Percentiles rank a stretch among this genome's conserved stretches.
phyloP scores from a whole-genome alignment of 2,888 invertebrate species.

The Cosmopolites sordidus region DNA sequence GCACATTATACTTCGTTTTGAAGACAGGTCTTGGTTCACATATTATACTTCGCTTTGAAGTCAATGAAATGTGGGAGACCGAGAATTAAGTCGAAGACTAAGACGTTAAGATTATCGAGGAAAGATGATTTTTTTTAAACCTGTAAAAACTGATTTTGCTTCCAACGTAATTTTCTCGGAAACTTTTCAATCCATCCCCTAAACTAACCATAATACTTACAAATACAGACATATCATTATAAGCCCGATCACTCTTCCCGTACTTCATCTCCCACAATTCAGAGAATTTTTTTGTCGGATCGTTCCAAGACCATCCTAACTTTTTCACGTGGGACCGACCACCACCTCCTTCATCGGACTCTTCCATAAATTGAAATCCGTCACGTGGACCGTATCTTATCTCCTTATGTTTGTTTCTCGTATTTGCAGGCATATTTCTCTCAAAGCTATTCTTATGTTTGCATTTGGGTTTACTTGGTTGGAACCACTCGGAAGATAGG shows the following conservation, averaged over 20 bases:
- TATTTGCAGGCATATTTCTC: background rate
- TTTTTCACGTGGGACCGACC: background rate
- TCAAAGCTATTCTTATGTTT: background rate
- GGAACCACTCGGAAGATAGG: background rate
- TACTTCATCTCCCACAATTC: constrained; percentile 1
- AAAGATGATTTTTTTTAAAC: too few relatives aligned
- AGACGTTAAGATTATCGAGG: too few relatives aligned
- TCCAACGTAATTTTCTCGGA: too few relatives aligned
- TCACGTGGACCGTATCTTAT: constrained; percentile 2
- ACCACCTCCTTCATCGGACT: background rate
- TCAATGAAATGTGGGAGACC: too few relatives aligned
- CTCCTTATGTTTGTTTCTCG: background rate
- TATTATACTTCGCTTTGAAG: too few relatives aligned
- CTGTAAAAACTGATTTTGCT: too few relatives aligned
- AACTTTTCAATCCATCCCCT: too few relatives aligned
- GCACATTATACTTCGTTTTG: too few relatives aligned
- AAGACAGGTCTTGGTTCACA: too few relatives aligned
- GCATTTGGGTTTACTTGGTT: background rate
- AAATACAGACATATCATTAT: constrained; percentile 2
- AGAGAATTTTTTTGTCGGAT: background rate
- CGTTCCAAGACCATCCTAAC: background rate
- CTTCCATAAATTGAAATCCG: background rate
- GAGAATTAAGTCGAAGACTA: too few relatives aligned
- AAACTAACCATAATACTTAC: constrained; percentile 8
- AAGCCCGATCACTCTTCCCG: background rate